Base-by-base conservation (phyloP, 2,888 invertebrate species). In the Osmoderma eremita region DNA sequence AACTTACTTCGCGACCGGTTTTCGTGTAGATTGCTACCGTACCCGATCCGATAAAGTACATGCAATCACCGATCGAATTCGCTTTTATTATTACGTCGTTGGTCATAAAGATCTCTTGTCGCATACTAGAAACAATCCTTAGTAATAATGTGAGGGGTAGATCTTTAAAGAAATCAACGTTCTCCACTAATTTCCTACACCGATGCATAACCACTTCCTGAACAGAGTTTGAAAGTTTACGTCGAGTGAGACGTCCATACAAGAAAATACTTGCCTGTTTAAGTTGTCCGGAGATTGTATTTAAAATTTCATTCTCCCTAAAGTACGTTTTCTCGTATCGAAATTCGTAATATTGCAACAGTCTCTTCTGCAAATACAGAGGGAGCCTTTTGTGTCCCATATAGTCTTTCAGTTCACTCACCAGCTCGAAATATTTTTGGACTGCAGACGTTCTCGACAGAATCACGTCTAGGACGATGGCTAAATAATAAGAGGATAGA, bases 311-410 rank as follows among this genome's bases (percentile, higher is more conserved):
- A 15, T 73, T 74, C 63, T 83, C 80, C n/a, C 82, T 78, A 51
- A 80, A 81, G 67, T 82, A 81, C 39, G 78, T 77, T 50, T 79
- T 82, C 63, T 81, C 81, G 61, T 77, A 80, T 48, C 79, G 79
- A 67, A 81, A 84, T 62, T 80, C 77, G 65, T 79, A 81, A 63
- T 80, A 84, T 8, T 71, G 67, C 3, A 79, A 70, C 0, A 85
- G 73, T 41, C 80, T 79, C 10, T 78, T 75, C 68, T 81, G 79
- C 68, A 83, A 77, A 8, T 72, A 63, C 1, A 72, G 68, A 0
- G 84, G 82, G 8, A 84, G 71, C 70, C 82, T 81, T 67, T 83
- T 84, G 69, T 82, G 79, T 1, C 75, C 76, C 76, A 83, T 80
- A 68, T 82, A 84, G 42, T 82, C 81, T 36, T 78, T 74, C 20